Evolutionary conservation across 2,113 vertebrate species (phyloP), one percentile per base, ranked within the genome.

Genomic region (Tetrax tetrax): DNA sequence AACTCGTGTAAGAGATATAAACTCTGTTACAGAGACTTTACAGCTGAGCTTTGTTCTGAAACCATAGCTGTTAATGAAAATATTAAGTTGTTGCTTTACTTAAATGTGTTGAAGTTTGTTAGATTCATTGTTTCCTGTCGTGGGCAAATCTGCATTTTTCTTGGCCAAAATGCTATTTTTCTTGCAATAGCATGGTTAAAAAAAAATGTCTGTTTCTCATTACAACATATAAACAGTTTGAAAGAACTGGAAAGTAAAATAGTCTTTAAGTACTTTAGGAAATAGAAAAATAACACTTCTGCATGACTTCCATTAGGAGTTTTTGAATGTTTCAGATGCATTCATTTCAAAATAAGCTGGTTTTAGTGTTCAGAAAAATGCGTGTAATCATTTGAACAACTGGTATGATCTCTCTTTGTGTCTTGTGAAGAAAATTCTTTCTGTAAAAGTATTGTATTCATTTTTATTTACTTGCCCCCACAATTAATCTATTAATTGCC

Each of bases 111-210:
- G 97, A 97, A 97, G 91, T 90, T 98, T 98, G 97, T 97, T 97
- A 97, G 96, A 98, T 98, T 98, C 93, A 91, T 98, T 98, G 94
- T 98, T 98, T 98, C 98, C 98, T 97, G 95, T 97, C 83, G 66
- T 97, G 94, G 94, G 33, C 93, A 98, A 98, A 97, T 95, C 83
- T 97, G 86, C 91, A 94, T 98, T 98, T 98, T 95, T 97, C 95
- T 97, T 98, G 98, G 97, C 97, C 83, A 97, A 97, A 97, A 89
- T 91, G 66, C 89, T 98, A 77, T 98, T 98, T 98, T 98, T 97
- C 96, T 97, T 97, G 93, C 95, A 96, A 85, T 93, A 93, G 85
- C 91, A 74, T 70, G 64, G 93, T 97, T 91, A n/a, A 79, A 75
- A 78, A 69, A 81, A 84, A 95, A 81, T 91, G 66, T 70, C 97